Percentiles rank a stretch among this genome's conserved stretches.
These are phyloP conservation scores for Turnix velox DNA, from an alignment of 2,113 vertebrate species.

Conservation along the genomic window DNA sequence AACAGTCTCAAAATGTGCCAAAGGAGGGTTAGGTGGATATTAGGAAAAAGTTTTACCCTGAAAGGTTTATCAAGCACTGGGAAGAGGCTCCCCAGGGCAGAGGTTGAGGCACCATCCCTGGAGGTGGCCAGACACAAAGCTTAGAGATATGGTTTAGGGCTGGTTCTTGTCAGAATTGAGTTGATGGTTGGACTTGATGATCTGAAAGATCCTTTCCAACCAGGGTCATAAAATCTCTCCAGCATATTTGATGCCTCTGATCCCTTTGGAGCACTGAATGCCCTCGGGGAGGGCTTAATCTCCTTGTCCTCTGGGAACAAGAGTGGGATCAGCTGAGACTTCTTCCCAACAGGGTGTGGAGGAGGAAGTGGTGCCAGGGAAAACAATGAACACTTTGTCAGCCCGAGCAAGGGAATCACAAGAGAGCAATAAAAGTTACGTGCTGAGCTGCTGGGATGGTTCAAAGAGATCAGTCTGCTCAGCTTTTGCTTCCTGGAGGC, in stretches of 20 bases:
- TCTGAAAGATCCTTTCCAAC: too few species aligned
- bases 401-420: not conserved
- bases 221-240: too few species aligned
- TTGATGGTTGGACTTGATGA: too few species aligned
- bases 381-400: not conserved
- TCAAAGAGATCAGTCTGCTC: not conserved
- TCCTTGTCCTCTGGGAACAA: not conserved
- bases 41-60: too few species aligned
- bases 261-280: not conserved
- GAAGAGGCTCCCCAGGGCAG: too few species aligned
- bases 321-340: not conserved
- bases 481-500: not conserved
- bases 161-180: too few species aligned
- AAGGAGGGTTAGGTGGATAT: too few species aligned
- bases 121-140: too few species aligned
- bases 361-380: not conserved
- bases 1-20: too few species aligned
- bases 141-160: too few species aligned
- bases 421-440: not conserved
- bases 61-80: too few species aligned
- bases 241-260: accelerated
- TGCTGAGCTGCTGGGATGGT: not conserved
- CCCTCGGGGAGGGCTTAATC: not conserved
- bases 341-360: not conserved
- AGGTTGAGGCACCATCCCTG: too few species aligned